Evolutionary conservation across 2,888 invertebrate species (phyloP), one percentile per base, ranked within the genome.

Genomic region (Netelia virgata): DNA sequence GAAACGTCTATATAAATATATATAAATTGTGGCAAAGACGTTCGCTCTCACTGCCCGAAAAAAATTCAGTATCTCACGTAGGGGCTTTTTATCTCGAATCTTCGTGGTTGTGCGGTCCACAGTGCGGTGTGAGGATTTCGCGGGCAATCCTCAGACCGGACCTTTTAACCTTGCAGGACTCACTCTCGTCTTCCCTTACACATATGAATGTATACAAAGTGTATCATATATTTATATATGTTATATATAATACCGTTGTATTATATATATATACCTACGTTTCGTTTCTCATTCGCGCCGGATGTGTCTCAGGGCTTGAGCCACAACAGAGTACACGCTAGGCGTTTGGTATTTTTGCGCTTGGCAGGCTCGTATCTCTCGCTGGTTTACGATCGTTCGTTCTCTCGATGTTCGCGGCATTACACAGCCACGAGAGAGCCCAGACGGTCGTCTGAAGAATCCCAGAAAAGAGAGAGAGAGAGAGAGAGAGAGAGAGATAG

Each of bases 361-460:
- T 55, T 82, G 69, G 68, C 73, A 18, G 8, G 36, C 79, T 80
- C 88, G 88, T 89, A 89, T 89, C 86, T 90, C 80, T 88, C 85
- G 66, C 81, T 88, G 86, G 70, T 90, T 90, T 89, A 90, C 69
- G 88, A 86, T 86, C 84, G 72, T 84, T 61, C 76, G 23, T 78
- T 76, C 64, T 50, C 55, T 69, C 36, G 64, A n/a, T 73, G 36
- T 70, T 23, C 23, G 16, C 43, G 43, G 43, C 73, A 73, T 47
- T 47, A 10, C 11, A 47, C 47, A 14, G 14, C 47, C 47, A 47
- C 10, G 59, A 47, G 36, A 36, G 23, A 63, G 53, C 23, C 20
- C 50, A 43, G 70, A 41, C 28, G 47, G 41, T 78, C 68, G 73
- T 80, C 80, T 23, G 72, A 79, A 50, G 36, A 64, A 68, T 61